These are phyloP conservation scores for Odontophorus gujanensis DNA, from an alignment of 2,113 vertebrate species.

Conservation along the genomic window DNA sequence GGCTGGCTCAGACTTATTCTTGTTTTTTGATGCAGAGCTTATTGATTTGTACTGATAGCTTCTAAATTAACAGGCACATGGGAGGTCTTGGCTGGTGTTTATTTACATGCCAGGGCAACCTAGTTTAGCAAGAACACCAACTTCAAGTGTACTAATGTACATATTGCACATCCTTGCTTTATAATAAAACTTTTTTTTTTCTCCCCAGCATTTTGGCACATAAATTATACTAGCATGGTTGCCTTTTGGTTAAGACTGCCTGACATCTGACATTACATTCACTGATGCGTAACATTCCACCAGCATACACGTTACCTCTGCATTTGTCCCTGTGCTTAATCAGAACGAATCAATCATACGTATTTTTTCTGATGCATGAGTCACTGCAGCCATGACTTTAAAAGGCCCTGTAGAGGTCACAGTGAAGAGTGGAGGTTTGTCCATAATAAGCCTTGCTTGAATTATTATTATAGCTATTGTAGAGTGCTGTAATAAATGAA, in stretches of 20 bases:
- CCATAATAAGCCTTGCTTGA: constrained; percentile 8
- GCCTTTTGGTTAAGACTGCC: background rate
- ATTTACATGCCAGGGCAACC: background rate
- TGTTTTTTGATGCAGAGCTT: background rate
- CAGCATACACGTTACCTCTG: background rate
- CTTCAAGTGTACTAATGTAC: background rate
- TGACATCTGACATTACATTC: background rate
- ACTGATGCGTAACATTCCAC: background rate
- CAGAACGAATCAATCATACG: constrained; percentile 10
- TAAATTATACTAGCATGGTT: background rate
- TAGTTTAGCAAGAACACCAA: background rate
- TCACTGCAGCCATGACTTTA: background rate
- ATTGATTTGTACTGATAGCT: background rate
- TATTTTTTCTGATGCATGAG: background rate
- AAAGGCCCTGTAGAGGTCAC: constrained; percentile 10
- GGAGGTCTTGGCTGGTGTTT: background rate
- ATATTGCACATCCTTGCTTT: background rate
- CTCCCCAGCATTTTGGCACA: background rate
- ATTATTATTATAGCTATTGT: background rate
- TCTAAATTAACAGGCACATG: background rate
- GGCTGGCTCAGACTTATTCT: background rate
- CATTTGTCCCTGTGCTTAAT: background rate
- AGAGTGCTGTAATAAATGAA: background rate
- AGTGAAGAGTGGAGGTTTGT: background rate
- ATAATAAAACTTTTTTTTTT: background rate